A percentile compares a stretch with the other conserved stretches of the same genome.
Conservation (phyloP, 2,113 vertebrate genomes). For the Rattus rattus region DNA sequence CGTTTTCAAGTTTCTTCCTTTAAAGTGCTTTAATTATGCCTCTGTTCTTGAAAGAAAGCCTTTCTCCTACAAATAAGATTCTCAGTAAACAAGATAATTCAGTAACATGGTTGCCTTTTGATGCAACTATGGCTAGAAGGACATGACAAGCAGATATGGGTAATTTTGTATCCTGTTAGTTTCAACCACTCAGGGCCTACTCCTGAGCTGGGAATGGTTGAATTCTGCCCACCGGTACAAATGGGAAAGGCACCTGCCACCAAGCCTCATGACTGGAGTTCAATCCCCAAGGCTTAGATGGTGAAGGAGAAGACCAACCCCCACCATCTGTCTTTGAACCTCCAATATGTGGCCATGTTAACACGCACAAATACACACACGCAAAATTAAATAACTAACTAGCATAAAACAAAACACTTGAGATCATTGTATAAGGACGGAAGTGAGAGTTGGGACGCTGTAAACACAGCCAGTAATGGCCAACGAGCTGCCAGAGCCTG, state of each 20-base stretch:
- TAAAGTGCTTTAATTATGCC: background rate
- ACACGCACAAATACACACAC: background rate
- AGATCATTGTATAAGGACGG: background rate
- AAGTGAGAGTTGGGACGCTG: background rate
- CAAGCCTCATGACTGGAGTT: background rate
- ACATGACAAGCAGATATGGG: background rate
- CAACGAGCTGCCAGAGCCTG: background rate
- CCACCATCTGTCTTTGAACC: background rate
- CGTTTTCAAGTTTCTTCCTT: constrained; percentile 43
- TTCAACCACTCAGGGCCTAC: background rate
- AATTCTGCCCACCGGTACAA: background rate
- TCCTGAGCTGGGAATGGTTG: background rate
- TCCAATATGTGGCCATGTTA: background rate
- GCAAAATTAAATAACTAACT: background rate
- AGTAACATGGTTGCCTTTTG: background rate
- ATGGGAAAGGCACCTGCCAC: background rate
- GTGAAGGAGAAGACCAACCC: background rate
- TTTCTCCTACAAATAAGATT: background rate
- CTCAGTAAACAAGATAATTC: background rate
- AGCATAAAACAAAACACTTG: background rate
- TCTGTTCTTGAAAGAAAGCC: background rate
- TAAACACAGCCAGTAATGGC: background rate
- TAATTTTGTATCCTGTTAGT: background rate
- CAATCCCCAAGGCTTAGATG: background rate
- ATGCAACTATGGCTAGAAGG: background rate